phyloP scores from a whole-genome alignment of 2,888 invertebrate genomes.

The Marronus borbonicus region DNA sequence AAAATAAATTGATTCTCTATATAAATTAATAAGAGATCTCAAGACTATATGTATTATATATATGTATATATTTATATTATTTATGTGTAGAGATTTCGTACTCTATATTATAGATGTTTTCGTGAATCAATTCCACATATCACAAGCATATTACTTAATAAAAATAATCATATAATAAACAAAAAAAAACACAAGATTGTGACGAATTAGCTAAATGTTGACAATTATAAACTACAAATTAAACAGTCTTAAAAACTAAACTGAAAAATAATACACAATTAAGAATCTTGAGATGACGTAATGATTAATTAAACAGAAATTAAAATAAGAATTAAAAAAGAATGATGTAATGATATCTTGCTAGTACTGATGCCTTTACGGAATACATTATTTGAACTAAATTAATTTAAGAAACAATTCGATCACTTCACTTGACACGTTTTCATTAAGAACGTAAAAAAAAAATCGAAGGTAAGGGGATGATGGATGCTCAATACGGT shows the following conservation, averaged over 20 bases:
- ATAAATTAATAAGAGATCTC: slow-evolving; percentile 46
- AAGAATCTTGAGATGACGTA: neutral
- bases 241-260: slow-evolving; percentile 50
- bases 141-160: slow-evolving; percentile 60
- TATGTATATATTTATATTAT: slow-evolving; percentile 48
- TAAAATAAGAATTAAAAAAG: slow-evolving; percentile 4
- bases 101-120: slow-evolving; percentile 51
- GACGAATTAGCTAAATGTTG: slow-evolving; percentile 20
- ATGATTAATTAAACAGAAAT: too few species aligned
- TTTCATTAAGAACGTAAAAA: slow-evolving; percentile 26
- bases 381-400: slow-evolving; percentile 41
- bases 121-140: slow-evolving; percentile 63
- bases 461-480: slow-evolving; percentile 14
- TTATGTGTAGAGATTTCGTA: slow-evolving; percentile 60
- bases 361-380: slow-evolving; percentile 47
- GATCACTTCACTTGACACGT: slow-evolving; percentile 32
- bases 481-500: slow-evolving; percentile 11
- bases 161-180: slow-evolving; percentile 26
- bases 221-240: slow-evolving; percentile 44
- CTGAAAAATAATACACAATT: slow-evolving; percentile 37
- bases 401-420: slow-evolving; percentile 20
- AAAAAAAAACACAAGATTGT: slow-evolving; percentile 33
- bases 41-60: slow-evolving; percentile 44
- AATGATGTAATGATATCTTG: slow-evolving; percentile 27
- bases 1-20: slow-evolving; percentile 34